Percentiles rank a stretch among this genome's conserved stretches.
These are phyloP conservation scores for Gracilinanus agilis DNA, from an alignment of 2,113 vertebrate genomes.

Conservation along the genomic window DNA sequence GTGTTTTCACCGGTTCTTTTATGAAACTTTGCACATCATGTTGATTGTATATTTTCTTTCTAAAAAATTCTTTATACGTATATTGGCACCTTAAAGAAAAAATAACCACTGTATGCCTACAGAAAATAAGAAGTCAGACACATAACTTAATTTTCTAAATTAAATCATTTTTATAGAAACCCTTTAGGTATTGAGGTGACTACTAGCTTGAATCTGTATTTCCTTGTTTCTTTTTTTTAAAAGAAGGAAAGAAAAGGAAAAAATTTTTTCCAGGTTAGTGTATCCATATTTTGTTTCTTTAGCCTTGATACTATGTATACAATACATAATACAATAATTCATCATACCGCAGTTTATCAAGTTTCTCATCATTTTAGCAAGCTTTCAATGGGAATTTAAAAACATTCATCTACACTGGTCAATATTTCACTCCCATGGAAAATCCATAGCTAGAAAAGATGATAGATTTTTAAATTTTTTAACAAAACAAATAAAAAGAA, in stretches of 20 bases:
- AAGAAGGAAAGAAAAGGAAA: background rate
- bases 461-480: background rate
- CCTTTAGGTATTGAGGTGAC: too few relatives aligned
- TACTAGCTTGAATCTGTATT: too few relatives aligned
- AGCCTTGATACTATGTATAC: accelerated
- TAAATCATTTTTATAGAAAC: background rate
- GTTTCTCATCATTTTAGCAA: too few relatives aligned
- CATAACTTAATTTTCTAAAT: too few relatives aligned
- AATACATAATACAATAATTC: background rate
- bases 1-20: background rate
- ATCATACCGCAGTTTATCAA: background rate
- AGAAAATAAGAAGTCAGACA: background rate
- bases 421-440: background rate
- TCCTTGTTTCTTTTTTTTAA: background rate
- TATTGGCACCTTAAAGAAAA: background rate
- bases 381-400: background rate
- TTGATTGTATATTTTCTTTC: background rate
- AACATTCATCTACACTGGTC: background rate
- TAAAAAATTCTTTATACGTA: background rate
- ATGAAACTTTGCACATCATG: background rate
- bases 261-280: background rate
- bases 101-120: background rate
- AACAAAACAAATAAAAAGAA: background rate
- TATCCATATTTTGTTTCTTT: background rate
- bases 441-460: background rate